A percentile compares a stretch with the other conserved stretches of the same genome.
Conservation (phyloP, 2,888 invertebrate genomes). For the Polymixis lichenea region DNA sequence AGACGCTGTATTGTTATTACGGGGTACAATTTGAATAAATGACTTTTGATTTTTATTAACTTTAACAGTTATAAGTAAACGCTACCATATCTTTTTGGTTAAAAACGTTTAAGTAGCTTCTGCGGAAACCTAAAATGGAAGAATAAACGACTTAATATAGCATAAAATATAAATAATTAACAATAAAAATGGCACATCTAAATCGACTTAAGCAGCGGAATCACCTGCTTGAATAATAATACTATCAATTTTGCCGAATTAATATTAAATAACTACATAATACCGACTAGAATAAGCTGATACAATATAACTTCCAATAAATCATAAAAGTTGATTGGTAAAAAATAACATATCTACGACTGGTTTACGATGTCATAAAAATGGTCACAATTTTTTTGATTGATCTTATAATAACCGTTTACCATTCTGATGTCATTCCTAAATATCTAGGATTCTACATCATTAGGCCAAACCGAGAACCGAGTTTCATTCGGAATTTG, state of each 20-base stretch:
- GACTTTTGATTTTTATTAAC: no score
- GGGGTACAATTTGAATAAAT: no score
- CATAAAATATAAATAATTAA: slow-evolving; percentile 47
- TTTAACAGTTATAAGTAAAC: no score
- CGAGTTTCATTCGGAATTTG: slow-evolving; percentile 35
- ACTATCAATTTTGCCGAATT: slow-evolving; percentile 30
- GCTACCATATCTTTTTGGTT: not conserved
- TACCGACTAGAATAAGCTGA: slow-evolving; percentile 12
- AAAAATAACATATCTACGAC: slow-evolving; percentile 34
- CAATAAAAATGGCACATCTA: slow-evolving; percentile 52
- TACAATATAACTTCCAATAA: slow-evolving; percentile 51
- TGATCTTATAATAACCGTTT: slow-evolving; percentile 49
- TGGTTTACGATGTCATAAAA: slow-evolving; percentile 52
- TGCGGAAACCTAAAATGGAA: not conserved
- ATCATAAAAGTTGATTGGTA: slow-evolving; percentile 55
- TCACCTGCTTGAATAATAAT: slow-evolving; percentile 54
- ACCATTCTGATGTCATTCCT: slow-evolving; percentile 60
- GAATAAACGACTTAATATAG: slow-evolving; percentile 23
- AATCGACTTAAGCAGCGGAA: slow-evolving; percentile 43
- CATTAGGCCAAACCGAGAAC: slow-evolving; percentile 20
- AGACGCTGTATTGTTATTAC: no score
- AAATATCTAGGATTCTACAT: slow-evolving; percentile 41
- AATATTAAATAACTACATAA: slow-evolving; percentile 37
- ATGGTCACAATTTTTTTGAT: slow-evolving; percentile 46
- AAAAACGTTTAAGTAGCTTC: not conserved